These are phyloP conservation scores for Coendou prehensilis DNA, from an alignment of 2,797 vertebrate species.

Conservation along the genomic window DNA sequence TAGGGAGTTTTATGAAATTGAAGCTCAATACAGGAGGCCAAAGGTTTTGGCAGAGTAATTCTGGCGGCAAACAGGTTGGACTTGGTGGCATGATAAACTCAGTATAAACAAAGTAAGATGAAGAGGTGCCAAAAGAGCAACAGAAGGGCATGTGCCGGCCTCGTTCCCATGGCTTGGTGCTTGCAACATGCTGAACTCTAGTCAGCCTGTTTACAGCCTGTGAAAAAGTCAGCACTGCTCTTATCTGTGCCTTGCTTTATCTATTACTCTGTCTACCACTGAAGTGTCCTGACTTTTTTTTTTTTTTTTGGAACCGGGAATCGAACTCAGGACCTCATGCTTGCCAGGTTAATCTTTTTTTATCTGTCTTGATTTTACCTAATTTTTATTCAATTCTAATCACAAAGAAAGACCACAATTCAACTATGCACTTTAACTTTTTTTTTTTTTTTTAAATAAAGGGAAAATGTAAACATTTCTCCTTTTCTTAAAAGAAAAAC, in stretches of 20 bases:
- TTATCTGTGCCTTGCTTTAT: not conserved
- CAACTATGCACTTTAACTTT: not conserved
- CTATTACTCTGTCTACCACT: not conserved
- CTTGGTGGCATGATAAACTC: not conserved
- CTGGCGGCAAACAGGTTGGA: constrained; percentile 66
- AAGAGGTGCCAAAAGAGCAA: constrained; percentile 34
- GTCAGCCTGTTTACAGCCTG: not conserved
- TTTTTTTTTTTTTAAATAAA: constrained; percentile 35
- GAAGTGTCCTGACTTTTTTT: not conserved
- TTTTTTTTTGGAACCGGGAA: no score
- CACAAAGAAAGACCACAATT: not conserved
- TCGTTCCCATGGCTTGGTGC: not conserved
- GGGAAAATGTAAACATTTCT: constrained; percentile 8
- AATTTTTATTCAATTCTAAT: not conserved
- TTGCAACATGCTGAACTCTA: not conserved
- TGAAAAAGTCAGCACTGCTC: not conserved
- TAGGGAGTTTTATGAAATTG: not conserved
- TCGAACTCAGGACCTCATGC: no score
- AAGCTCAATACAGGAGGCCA: constrained; percentile 28
- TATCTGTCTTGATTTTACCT: not conserved
- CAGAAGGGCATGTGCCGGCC: not conserved
- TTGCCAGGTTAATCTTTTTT: no score
- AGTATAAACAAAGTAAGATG: constrained; percentile 53
- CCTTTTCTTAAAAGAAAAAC: constrained; percentile 61
- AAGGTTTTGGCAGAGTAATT: constrained; percentile 54